phyloP scores from a whole-genome alignment of 2,888 invertebrate species.

The Himalopsyche japonica region DNA sequence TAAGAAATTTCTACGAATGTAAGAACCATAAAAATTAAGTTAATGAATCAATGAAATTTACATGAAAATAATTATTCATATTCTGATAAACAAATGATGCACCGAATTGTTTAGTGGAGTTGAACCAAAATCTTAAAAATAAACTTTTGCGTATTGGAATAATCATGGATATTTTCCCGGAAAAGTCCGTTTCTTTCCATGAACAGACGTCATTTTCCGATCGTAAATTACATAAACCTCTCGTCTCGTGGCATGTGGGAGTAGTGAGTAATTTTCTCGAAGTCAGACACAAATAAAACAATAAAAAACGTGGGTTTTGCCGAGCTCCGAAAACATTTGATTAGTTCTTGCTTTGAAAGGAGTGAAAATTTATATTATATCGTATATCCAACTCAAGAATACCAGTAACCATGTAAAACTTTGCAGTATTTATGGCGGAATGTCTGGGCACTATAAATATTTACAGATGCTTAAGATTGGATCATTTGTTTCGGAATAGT shows the following conservation, averaged over 20 bases:
- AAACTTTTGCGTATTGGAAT: not conserved
- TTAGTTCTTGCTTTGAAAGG: not conserved
- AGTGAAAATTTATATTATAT: not conserved
- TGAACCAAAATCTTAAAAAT: not conserved
- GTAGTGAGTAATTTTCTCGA: not conserved
- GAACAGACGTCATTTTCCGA: not conserved
- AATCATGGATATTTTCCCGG: not conserved
- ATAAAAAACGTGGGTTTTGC: not conserved
- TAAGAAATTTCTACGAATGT: not conserved
- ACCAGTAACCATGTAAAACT: not conserved
- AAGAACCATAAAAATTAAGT: not conserved
- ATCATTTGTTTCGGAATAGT: not conserved
- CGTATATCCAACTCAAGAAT: not conserved
- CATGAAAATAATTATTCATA: not conserved
- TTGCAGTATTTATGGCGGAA: not conserved
- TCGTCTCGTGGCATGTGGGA: not conserved
- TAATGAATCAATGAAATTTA: not conserved
- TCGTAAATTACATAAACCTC: not conserved
- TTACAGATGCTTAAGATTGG: not conserved
- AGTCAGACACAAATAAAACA: not conserved
- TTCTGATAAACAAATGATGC: not conserved
- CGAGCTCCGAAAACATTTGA: not conserved
- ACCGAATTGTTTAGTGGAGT: not conserved
- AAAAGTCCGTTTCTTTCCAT: not conserved
- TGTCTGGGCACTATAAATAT: not conserved